Evolutionary conservation across 2,797 vertebrate species (phyloP).

Genomic region (Tenualosa thibaudeaui): DNA sequence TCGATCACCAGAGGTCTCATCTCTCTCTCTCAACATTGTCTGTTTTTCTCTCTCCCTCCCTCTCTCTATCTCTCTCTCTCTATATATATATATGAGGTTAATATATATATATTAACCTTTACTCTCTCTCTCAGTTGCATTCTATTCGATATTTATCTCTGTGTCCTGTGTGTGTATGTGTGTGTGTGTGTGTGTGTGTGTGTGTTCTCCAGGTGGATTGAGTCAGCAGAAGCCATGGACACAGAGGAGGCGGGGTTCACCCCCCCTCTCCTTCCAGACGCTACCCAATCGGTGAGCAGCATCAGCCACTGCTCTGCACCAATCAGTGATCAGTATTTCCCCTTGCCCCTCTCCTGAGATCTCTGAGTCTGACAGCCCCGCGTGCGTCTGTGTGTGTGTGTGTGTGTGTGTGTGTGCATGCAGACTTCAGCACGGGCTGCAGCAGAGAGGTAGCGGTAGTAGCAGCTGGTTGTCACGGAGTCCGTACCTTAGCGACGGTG

Average conservation of each 20-base stretch:
- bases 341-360: not conserved
- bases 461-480: constrained; percentile 69
- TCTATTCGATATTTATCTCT: not conserved
- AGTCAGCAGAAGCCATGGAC: constrained; percentile 68
- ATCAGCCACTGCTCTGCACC: not conserved
- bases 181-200: constrained; percentile 13
- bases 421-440: constrained; percentile 68
- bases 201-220: constrained; percentile 51
- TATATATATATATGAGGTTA: too few species aligned
- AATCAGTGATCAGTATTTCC: not conserved
- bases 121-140: not conserved
- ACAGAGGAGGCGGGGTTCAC: constrained; percentile 69
- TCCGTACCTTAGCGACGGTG: constrained; percentile 64
- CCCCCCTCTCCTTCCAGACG: constrained; percentile 59
- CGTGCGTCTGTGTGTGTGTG: not conserved
- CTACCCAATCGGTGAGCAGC: constrained; percentile 15
- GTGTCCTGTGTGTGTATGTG: not conserved
- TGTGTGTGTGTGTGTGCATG: not conserved
- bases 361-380: not conserved
- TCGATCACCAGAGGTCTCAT: too few species aligned
- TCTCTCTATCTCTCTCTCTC: too few species aligned
- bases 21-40: too few species aligned
- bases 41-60: too few species aligned
- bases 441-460: constrained; percentile 71
- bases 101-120: too few species aligned